A percentile compares a stretch with the other conserved stretches of the same genome.
Evolutionary conservation across 2,797 vertebrate genomes (phyloP).

Genomic region (Paratrypauchen microcephalus): DNA sequence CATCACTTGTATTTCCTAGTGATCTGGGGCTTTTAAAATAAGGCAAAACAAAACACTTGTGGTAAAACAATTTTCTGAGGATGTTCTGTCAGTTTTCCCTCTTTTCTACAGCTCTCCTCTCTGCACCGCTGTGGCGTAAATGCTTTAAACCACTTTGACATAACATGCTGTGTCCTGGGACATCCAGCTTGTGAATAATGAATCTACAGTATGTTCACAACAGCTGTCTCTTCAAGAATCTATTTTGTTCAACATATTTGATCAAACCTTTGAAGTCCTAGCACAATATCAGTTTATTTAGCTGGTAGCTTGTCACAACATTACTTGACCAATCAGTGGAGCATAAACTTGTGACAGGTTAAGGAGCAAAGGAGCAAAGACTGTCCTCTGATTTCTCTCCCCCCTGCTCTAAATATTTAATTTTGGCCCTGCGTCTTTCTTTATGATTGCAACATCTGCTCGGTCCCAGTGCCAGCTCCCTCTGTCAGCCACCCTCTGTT

Average conservation of each 20-base stretch:
- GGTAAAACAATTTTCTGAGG: conserved; percentile 74
- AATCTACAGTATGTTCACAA: conserved; percentile 79
- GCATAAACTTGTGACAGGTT: conserved; percentile 28
- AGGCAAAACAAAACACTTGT: conserved; percentile 77
- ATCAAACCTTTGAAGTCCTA: conserved; percentile 27
- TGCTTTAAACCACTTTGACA: conserved; percentile 83
- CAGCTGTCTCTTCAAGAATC: conserved; percentile 74
- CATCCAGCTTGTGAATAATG: conserved; percentile 77
- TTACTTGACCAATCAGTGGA: conserved; percentile 27
- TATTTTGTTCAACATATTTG: conserved; percentile 41
- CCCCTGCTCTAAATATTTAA: conserved; percentile 76
- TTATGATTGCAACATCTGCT: conserved; percentile 84
- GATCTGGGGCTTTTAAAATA: conserved; percentile 61
- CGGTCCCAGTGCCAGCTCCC: conserved; percentile 73
- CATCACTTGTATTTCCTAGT: conserved; percentile 54
- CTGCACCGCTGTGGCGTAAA: conserved; percentile 72
- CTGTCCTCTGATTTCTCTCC: conserved; percentile 39
- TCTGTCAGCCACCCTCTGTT: conserved; percentile 78
- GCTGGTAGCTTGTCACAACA: conserved; percentile 29
- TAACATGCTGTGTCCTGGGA: conserved; percentile 73
- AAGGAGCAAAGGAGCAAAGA: conserved; percentile 31
- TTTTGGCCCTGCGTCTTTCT: conserved; percentile 79
- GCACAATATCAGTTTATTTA: conserved; percentile 42
- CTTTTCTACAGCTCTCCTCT: conserved; percentile 78
- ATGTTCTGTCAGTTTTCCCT: conserved; percentile 79